Base-by-base conservation (phyloP, 1,140 invertebrate species). In the Nasonia vitripennis region DNA sequence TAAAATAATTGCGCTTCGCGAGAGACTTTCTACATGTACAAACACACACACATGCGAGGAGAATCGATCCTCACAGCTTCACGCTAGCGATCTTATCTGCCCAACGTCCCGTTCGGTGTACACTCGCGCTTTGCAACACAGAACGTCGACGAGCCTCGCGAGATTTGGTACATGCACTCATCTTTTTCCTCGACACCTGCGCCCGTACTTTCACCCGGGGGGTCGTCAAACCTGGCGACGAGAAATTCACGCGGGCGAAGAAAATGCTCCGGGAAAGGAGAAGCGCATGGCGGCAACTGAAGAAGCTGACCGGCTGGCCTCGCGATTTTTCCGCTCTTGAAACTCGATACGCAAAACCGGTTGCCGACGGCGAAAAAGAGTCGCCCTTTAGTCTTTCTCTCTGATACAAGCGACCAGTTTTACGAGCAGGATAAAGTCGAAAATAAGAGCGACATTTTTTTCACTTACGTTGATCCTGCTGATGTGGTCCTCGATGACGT, bases 401-500 rank as follows among this genome's bases (percentile, higher is more conserved):
- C 71, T 55, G 75, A 62, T 17, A n/a, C 86, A 73, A 45, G 67
- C 11, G 55, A 87, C 70, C 78, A 84, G 81, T 74, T 78, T 79
- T 84, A 67, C 20, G 20, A 62, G 55, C 4, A n/a, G 55, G 20
- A 62, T 12, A 34, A 23, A 78, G 48, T 5, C 75, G 14, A 78
- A 78, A 78, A 78, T 78, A 55, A 78, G 27, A 37, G 45, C 74
- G 27, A 74, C 9, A 4, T 37, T 37, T 37, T 37, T 37, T 37
- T 75, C 62, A 75, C 62, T 92, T 90, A 95, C 95, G 92, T 94
- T 94, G 45, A 95, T 92, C 78, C 92, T 89, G 85, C 91, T 92
- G 86, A 95, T 94, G 67, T 92, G 92, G 71, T 93, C 89, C 78
- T 95, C 93, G 17, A 95, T 91, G 80, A 95, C 89, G 74, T 92